Base-by-base conservation (phyloP, 2,797 vertebrate genomes). In the Gymnoscopelus braueri region DNA sequence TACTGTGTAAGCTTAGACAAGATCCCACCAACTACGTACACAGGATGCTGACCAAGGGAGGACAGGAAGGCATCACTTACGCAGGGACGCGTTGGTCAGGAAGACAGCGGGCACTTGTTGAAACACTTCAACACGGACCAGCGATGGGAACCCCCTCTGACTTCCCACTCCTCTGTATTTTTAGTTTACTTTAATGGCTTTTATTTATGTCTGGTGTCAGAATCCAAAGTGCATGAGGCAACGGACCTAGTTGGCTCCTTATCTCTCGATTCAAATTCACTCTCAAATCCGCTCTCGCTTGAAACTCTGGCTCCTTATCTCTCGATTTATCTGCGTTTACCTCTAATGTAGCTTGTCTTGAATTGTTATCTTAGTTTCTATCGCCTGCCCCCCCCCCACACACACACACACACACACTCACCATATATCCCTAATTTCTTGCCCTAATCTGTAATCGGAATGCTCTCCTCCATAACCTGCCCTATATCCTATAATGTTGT, bases 11-110 rank as follows among this genome's bases (percentile, higher is more conserved):
- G 35, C 35, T 39, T 44, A 62, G 32, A 78, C 39, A 19, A 56
- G 48, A 67, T 44, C 32, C 26, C 55, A 23, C 48, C 14, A 5
- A 71, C 65, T 63, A 69, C 53, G 71, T 60, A 65, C 57, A 85
- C 88, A 89, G 89, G 91, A 87, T 78, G 78, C 72, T 72, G 62
- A 65, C 57, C 51, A 44, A 47, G n/a, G 49, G 57, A 68, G 50
- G 56, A 61, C 75, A 87, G 88, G 90, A 91, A 91, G 77, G 63
- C 68, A 63, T 63, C 72, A 48, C 13, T 85, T 86, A 88, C 69
- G 71, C 76, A 85, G 64, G 74, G 56, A 48, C 2, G 26, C 6
- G 68, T 48, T 65, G 48, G 48, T 83, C 89, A 89, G 91, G 89
- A 91, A 90, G 79, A 66, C 61, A 58, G 71, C 48, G 63, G 77